phyloP scores from a whole-genome alignment of 2,113 vertebrate genomes.

The Hippocampus guttulatus region DNA sequence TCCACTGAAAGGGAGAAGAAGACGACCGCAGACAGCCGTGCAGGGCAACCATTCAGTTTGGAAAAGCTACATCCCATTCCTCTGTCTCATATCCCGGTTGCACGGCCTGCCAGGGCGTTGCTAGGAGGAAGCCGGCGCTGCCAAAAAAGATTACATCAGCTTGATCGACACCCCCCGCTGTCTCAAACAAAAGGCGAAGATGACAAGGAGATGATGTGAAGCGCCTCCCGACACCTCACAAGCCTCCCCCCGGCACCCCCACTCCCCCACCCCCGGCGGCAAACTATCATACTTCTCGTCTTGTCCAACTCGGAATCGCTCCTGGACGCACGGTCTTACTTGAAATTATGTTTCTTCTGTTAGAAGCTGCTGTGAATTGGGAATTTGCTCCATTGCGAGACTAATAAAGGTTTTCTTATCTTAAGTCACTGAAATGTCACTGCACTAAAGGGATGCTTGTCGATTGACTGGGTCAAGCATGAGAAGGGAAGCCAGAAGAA shows the following conservation, averaged over 20 bases:
- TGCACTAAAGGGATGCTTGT: not conserved
- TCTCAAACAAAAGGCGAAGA: constrained; percentile 29
- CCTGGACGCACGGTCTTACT: constrained; percentile 2
- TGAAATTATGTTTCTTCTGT: constrained; percentile 1
- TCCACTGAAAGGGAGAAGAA: constrained; percentile 36
- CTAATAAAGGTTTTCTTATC: too few relatives aligned
- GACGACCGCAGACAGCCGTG: constrained; percentile 7
- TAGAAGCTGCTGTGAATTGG: not conserved
- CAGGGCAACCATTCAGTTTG: constrained; percentile 37
- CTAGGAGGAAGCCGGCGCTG: constrained; percentile 37
- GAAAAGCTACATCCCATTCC: constrained; percentile 39
- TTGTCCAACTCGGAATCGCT: constrained; percentile 44
- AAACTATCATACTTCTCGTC: constrained; percentile 23
- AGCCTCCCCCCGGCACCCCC: constrained; percentile 4
- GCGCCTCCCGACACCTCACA: constrained; percentile 20
- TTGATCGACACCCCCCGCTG: constrained; percentile 45
- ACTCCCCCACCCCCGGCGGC: constrained; percentile 14
- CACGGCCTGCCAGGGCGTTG: constrained; percentile 38
- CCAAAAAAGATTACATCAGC: constrained; percentile 47
- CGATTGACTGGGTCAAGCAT: not conserved
- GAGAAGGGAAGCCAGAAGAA: not conserved
- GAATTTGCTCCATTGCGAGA: too few relatives aligned
- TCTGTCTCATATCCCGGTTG: constrained; percentile 34
- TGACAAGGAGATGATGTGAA: constrained; percentile 50
- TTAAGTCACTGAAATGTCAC: constrained; percentile 18